Evolutionary conservation across 2,888 invertebrate genomes (phyloP).

Genomic region (Diaperis boleti): DNA sequence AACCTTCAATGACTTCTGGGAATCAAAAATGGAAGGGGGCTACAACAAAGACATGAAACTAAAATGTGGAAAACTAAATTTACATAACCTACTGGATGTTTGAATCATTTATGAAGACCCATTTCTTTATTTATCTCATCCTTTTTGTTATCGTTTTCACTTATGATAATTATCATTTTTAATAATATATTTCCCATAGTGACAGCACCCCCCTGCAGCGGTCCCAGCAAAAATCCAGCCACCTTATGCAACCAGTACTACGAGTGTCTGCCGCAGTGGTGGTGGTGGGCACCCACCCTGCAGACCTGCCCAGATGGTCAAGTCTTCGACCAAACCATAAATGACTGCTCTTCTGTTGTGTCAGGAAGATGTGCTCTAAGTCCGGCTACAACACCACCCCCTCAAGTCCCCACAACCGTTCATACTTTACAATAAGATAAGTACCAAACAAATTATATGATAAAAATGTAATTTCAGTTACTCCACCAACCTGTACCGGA

Average conservation of each 20-base stretch:
- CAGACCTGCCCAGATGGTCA: conserved; percentile 1
- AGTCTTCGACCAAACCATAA: background rate
- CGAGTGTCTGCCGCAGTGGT: background rate
- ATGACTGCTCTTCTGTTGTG: background rate
- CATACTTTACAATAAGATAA: too few species aligned
- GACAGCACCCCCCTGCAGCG: background rate
- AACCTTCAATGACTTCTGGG: too few species aligned
- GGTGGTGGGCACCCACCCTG: conserved; percentile 1
- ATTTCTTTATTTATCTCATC: too few species aligned
- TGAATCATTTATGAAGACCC: too few species aligned
- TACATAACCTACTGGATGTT: too few species aligned
- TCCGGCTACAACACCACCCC: background rate
- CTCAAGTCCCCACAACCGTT: background rate
- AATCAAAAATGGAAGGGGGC: too few species aligned
- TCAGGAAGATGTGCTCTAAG: background rate
- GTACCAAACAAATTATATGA: too few species aligned
- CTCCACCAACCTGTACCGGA: conserved; percentile 7
- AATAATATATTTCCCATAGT: background rate
- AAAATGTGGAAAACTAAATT: too few species aligned
- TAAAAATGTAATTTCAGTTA: conserved; percentile 5
- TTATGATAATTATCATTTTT: too few species aligned
- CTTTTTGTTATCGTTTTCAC: too few species aligned
- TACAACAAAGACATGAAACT: too few species aligned
- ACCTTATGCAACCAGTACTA: conserved; percentile 1
- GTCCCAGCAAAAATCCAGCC: background rate